These are phyloP conservation scores for Lates japonicus DNA, from an alignment of 2,797 vertebrate genomes.

Conservation along the genomic window DNA sequence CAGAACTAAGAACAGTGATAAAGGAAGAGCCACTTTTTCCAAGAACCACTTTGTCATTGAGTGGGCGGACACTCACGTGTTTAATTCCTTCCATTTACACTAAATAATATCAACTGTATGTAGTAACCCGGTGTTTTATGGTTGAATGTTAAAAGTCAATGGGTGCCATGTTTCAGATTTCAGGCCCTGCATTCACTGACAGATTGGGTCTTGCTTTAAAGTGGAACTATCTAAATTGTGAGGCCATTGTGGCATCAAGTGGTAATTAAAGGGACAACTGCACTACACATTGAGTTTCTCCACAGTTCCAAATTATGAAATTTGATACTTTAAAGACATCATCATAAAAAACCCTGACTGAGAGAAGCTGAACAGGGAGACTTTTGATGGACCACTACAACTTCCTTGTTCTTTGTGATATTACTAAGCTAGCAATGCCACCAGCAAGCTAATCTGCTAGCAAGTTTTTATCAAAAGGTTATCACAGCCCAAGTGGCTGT, in stretches of 20 bases:
- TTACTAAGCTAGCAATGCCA: background rate
- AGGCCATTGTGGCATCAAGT: constrained; percentile 1
- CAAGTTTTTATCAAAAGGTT: background rate
- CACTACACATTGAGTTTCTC: background rate
- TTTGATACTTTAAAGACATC: background rate
- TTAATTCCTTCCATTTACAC: constrained; percentile 45
- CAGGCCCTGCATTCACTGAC: background rate
- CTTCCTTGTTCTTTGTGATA: background rate
- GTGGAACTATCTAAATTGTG: background rate
- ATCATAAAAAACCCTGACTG: background rate
- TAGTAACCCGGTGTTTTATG: constrained; percentile 2
- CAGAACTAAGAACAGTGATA: constrained; percentile 56
- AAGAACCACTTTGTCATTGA: constrained; percentile 60
- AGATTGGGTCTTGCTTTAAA: constrained; percentile 1
- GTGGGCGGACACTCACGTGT: constrained; percentile 44
- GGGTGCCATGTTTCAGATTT: constrained; percentile 6
- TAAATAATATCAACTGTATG: constrained; percentile 21
- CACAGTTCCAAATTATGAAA: background rate
- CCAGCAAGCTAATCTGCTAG: background rate
- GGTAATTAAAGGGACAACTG: constrained; percentile 5
- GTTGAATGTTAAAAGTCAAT: background rate
- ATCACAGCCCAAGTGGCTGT: background rate
- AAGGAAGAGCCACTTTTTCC: constrained; percentile 65
- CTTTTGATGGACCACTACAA: background rate
- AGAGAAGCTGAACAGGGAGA: background rate